phyloP scores from a whole-genome alignment of 2,113 vertebrate species.

The Sander vitreus region DNA sequence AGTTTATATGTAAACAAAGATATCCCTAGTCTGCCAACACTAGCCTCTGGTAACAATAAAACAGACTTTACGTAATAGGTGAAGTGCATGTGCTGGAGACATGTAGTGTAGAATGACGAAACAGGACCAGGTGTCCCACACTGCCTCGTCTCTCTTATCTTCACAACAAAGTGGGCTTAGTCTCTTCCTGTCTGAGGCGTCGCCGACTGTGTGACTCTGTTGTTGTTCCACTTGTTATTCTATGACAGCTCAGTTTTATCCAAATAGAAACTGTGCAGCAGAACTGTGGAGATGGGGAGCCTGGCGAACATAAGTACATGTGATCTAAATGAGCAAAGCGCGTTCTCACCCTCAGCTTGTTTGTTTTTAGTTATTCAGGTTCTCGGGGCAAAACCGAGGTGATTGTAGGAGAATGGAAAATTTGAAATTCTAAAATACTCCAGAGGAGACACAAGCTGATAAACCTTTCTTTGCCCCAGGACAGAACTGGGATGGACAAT shows the following conservation, averaged over 20 bases:
- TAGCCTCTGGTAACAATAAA: not conserved
- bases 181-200: slow-evolving; percentile 18
- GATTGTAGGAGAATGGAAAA: slow-evolving; percentile 44
- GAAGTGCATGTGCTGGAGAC: slow-evolving; percentile 1
- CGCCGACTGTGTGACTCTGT: slow-evolving; percentile 34
- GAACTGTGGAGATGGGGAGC: slow-evolving; percentile 38
- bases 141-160: slow-evolving; percentile 42
- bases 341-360: slow-evolving; percentile 4
- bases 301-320: slow-evolving; percentile 18
- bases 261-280: slow-evolving; percentile 50
- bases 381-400: slow-evolving; percentile 49
- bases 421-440: slow-evolving; percentile 37
- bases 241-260: slow-evolving; percentile 43
- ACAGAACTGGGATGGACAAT: slow-evolving; percentile 28
- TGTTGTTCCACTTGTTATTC: slow-evolving; percentile 64
- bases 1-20: not conserved
- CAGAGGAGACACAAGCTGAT: slow-evolving; percentile 43
- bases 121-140: slow-evolving; percentile 10
- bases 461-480: slow-evolving; percentile 45
- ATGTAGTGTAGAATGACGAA: not conserved
- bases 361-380: slow-evolving; percentile 55
- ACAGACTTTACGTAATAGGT: not conserved
- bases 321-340: slow-evolving; percentile 25
- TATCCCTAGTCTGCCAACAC: not conserved
- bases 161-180: slow-evolving; percentile 34